These are phyloP conservation scores for Colinus virginianus DNA, from an alignment of 2,113 vertebrate genomes.

Conservation along the genomic window DNA sequence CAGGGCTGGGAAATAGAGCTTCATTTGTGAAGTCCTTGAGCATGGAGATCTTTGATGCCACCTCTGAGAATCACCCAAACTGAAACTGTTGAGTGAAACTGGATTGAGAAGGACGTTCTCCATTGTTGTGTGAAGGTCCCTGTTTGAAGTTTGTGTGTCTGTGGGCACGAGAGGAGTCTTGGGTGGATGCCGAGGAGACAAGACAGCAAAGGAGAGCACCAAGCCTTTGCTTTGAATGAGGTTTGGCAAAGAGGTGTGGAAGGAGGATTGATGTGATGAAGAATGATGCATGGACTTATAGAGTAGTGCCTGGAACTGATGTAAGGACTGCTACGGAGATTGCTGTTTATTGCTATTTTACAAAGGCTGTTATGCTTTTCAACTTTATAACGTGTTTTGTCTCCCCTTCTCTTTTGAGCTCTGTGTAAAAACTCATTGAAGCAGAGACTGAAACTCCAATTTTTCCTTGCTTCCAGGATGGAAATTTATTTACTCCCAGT, in stretches of 20 bases:
- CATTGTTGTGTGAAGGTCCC: fast-evolving
- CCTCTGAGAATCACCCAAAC: background rate
- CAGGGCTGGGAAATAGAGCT: background rate
- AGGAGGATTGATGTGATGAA: background rate
- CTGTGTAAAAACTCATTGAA: background rate
- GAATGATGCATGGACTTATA: background rate
- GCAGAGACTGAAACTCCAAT: background rate
- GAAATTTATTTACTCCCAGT: background rate
- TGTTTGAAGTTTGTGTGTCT: background rate
- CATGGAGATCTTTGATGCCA: background rate
- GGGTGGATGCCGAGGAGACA: background rate
- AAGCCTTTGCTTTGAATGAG: background rate
- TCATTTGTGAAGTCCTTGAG: background rate
- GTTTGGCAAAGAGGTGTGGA: background rate
- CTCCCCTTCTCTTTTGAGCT: background rate
- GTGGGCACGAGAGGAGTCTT: background rate
- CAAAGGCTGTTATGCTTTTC: background rate
- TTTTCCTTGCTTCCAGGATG: background rate
- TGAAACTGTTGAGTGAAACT: background rate
- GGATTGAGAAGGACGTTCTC: background rate
- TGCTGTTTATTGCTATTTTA: background rate
- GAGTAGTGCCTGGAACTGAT: background rate
- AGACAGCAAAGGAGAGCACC: background rate
- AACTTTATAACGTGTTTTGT: background rate
- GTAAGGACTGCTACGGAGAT: background rate